Evolutionary conservation across 2,797 vertebrate genomes (phyloP), one percentile per base, ranked within the genome.

Genomic region (Sebastes jordani): DNA sequence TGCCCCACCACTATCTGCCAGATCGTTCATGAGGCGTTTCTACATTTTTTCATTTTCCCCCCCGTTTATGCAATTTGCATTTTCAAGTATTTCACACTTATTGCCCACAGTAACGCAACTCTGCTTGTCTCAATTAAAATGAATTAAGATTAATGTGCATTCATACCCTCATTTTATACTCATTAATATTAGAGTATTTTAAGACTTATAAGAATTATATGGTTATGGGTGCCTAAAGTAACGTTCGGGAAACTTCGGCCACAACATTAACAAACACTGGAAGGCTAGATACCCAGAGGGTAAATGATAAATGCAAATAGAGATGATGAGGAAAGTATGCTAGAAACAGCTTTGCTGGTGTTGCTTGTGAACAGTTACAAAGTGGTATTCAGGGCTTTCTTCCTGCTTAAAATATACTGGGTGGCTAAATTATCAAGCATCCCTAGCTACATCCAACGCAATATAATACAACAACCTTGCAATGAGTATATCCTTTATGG

Each of bases 101-200:
- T 59, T 59, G n/a, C 38, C 49, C 7, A 49, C n/a, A 74, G 62
- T 56, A 64, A 62, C 42, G 60, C 11, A 55, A 34, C 38, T 30
- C 55, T 66, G n/a, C 3, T 6, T 34, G 23, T 25, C 60, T 69
- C 62, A 60, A 82, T 76, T 32, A 59, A 69, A 36, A 76, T 74
- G 4, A 67, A 76, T 78, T 60, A 36, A 71, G 14, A 67, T 55
- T 60, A 84, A 82, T 68, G 32, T 18, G 46, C 62, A 68, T 71
- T 71, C 32, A 64, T 36, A 22, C 1, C 8, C 46, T 49, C 6
- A 30, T 30, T 82, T 61, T 58, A 73, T 11, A 23, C 46, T 71
- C 46, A 65, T 81, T 56, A 76, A 61, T 69, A 68, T 56, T 27
- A 3, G 30, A 63, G 46, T n/a, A 30, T 54, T 46, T 49, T 5